These are phyloP conservation scores for Tromatobia lineatoria DNA, from an alignment of 2,888 invertebrate species.

Conservation along the genomic window DNA sequence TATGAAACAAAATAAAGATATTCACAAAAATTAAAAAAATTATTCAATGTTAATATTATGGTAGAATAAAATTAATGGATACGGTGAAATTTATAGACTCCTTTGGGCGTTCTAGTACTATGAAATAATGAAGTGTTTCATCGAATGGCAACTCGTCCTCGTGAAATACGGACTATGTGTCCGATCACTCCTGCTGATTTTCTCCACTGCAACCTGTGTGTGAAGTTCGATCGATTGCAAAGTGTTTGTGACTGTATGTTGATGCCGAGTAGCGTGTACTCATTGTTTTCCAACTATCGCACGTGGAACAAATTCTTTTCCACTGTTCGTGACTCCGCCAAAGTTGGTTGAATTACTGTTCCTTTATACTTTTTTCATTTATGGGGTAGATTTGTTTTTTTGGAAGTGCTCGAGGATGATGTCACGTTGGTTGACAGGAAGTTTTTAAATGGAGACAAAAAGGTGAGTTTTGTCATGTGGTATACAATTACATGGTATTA, in stretches of 20 bases:
- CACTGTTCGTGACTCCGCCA: constrained; percentile 45
- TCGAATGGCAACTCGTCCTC: constrained; percentile 16
- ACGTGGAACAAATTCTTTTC: constrained; percentile 48
- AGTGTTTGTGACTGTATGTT: constrained; percentile 45
- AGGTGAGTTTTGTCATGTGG: constrained; percentile 50
- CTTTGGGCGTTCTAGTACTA: not conserved
- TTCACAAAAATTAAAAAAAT: not conserved
- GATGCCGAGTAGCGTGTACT: constrained; percentile 41
- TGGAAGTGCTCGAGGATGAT: constrained; percentile 7
- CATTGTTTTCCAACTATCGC: constrained; percentile 54
- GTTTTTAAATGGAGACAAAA: constrained; percentile 58
- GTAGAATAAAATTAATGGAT: not conserved
- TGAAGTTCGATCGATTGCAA: constrained; percentile 64
- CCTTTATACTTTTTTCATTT: not conserved
- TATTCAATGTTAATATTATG: not conserved
- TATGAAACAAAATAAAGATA: constrained; percentile 2
- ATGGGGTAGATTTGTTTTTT: not conserved
- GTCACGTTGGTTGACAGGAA: constrained; percentile 43
- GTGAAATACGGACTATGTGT: constrained; percentile 19
- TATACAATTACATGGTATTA: not conserved
- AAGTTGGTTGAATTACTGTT: constrained; percentile 32
- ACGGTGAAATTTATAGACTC: not conserved
- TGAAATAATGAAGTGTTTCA: constrained; percentile 37
- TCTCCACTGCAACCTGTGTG: constrained; percentile 44
- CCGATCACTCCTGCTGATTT: constrained; percentile 43